Base-by-base conservation (phyloP, 1,140 invertebrate species). In the Linepithema humile region DNA sequence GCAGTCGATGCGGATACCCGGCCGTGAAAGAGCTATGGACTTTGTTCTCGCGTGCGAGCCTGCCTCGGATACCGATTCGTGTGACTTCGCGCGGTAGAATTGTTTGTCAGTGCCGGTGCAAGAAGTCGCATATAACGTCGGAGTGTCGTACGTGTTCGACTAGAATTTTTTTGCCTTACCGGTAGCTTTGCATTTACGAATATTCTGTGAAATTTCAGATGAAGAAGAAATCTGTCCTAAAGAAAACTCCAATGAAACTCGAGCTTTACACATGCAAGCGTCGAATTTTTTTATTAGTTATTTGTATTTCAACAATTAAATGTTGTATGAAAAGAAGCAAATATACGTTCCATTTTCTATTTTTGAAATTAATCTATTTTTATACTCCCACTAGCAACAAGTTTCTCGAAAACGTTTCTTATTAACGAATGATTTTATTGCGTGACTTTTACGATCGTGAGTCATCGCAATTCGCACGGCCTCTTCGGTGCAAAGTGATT, bases 361-460 rank as follows among this genome's bases (percentile, higher is more conserved):
- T 78, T 29, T 67, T 7, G 9, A 26, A 50, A 50, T 55, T 20
- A 62, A 48, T 53, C 23, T 26, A 53, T 55, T 80, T 80, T 57
- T 17, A 43, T 57, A 43, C 48, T 10, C 32, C 3, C n/a, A 12
- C 48, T 29, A 74, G 65, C 78, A 82, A 82, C 78, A 82, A 82
- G 78, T 82, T 59, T 53, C 38, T 40, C 72, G 43, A 35, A 65
- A 57, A 10, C 38, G 48, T 70, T 69, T 80, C 17, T 53, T 43
- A 70, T 70, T 72, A 80, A 23, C 20, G 78, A 82, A 82, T 23
- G 69, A 82, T 82, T 74, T 82, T 74, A 59, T 74, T 74, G 69
- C 78, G 78, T 82, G 78, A 82, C 78, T 82, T 82, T 74, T 59
- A 20, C 55, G 53, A 82, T 82, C 78, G 78, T 74, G 78, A 82